Evolutionary conservation across 2,888 invertebrate genomes (phyloP).

Genomic region (Odontomyia ornata): DNA sequence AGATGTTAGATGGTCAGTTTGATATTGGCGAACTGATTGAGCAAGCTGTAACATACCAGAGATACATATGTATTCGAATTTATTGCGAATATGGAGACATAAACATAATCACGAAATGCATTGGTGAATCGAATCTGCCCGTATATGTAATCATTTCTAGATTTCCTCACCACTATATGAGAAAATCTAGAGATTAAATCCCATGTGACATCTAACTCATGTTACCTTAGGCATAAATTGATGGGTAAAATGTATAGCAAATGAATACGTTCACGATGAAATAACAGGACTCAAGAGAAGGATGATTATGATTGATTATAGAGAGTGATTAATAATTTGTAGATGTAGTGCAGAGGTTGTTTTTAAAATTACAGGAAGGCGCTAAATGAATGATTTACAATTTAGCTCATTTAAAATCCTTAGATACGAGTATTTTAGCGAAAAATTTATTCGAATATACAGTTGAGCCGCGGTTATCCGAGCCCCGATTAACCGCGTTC

Average conservation of each 20-base stretch:
- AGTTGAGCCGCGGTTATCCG: no score
- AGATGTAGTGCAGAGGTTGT: no score
- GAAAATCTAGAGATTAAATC: neutral
- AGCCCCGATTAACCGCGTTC: no score
- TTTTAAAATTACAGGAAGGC: no score
- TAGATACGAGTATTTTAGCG: no score
- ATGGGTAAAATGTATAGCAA: neutral
- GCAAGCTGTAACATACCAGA: neutral
- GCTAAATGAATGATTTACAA: no score
- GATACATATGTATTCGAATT: neutral
- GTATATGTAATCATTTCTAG: neutral
- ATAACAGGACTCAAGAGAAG: no score
- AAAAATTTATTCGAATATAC: no score
- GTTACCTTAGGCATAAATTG: neutral
- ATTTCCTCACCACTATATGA: neutral
- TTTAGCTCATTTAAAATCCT: no score
- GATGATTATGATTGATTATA: no score
- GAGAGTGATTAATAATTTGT: no score
- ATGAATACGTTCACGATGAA: neutral
- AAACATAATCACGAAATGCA: neutral
- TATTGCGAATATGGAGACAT: neutral
- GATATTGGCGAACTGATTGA: neutral
- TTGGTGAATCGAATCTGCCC: neutral
- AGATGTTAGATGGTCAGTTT: neutral
- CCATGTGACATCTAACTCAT: neutral